These are phyloP conservation scores for Manis javanica DNA, from an alignment of 2,797 vertebrate species.

Conservation along the genomic window DNA sequence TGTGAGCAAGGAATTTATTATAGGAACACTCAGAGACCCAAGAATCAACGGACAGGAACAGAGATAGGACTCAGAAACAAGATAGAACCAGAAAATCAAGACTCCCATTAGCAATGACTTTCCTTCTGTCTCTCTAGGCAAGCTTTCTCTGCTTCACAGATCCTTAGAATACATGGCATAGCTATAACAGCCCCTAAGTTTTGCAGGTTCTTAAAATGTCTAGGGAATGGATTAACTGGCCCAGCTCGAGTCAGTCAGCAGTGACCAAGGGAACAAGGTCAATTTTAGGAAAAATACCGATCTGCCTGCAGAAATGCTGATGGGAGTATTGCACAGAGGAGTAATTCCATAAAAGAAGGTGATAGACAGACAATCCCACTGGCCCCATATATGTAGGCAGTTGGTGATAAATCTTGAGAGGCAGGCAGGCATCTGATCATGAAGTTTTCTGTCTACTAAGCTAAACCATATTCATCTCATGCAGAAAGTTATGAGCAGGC, in stretches of 20 bases:
- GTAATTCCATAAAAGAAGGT: not conserved
- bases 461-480: constrained; percentile 14
- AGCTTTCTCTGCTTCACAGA: not conserved
- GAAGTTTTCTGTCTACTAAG: not conserved
- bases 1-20: not conserved
- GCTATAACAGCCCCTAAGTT: not conserved
- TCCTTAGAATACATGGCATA: not conserved
- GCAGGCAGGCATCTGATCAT: not conserved
- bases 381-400: not conserved
- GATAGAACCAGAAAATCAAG: not conserved
- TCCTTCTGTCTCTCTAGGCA: not conserved
- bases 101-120: not conserved
- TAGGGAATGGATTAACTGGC: not conserved
- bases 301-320: not conserved
- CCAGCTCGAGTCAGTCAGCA: not conserved
- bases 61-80: not conserved
- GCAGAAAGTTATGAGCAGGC: not conserved
- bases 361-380: not conserved
- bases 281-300: not conserved
- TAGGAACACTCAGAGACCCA: not conserved
- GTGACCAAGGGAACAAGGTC: not conserved
- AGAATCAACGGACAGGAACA: not conserved
- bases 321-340: not conserved
- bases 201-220: not conserved
- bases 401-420: constrained; percentile 4